Percentiles rank a stretch among this genome's conserved stretches.
phyloP scores from a whole-genome alignment of 2,797 vertebrate species.

The Rhyacichthys aspro region DNA sequence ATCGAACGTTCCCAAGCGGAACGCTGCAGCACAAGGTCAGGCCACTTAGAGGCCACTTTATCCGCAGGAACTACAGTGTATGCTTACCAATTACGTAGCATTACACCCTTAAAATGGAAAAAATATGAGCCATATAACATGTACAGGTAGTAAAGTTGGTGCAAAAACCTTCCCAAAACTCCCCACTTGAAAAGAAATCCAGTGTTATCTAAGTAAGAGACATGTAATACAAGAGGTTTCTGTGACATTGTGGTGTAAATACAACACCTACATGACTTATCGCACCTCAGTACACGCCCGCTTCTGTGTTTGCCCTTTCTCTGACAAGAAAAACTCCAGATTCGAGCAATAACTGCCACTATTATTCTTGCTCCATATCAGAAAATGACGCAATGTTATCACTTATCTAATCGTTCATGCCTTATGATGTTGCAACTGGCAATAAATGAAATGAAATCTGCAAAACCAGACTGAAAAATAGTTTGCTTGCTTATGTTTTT shows the following conservation, averaged over 20 bases:
- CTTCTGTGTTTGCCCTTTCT: constrained; percentile 4
- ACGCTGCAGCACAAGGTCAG: constrained; percentile 20
- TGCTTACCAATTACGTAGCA: constrained; percentile 16
- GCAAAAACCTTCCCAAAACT: background rate
- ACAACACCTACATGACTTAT: constrained; percentile 18
- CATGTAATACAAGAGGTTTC: constrained; percentile 22
- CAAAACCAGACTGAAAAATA: background rate
- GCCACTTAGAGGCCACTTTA: constrained; percentile 20
- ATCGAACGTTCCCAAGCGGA: constrained; percentile 22
- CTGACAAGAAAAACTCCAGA: background rate
- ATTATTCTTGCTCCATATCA: no score
- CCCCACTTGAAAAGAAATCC: background rate
- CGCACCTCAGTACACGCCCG: constrained; percentile 5
- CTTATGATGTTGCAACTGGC: constrained; percentile 6
- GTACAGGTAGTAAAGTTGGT: background rate
- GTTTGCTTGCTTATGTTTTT: background rate
- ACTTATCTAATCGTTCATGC: constrained; percentile 19
- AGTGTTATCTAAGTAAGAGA: constrained; percentile 2
- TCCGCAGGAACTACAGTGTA: constrained; percentile 7
- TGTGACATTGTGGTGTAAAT: constrained; percentile 12
- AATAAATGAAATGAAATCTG: no score
- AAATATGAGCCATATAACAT: constrained; percentile 15
- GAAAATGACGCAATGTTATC: background rate
- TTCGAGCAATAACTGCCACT: no score
- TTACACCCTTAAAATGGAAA: background rate